phyloP scores from a whole-genome alignment of 1,140 invertebrate genomes.

The Lordiphosa stackelbergi region DNA sequence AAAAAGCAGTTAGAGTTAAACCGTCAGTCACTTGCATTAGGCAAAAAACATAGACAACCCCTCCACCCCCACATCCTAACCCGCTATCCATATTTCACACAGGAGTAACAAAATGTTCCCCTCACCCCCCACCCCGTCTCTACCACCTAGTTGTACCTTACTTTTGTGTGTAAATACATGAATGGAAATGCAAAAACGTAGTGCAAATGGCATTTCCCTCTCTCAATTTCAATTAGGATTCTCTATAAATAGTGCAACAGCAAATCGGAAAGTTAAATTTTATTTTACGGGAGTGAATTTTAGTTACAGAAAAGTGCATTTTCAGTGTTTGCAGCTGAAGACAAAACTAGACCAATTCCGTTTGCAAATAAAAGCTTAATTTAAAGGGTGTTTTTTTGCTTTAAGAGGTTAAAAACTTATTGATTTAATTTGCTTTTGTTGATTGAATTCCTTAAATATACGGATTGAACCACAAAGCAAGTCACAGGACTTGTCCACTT shows the following conservation, averaged over 20 bases:
- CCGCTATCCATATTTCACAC: background rate
- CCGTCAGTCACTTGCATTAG: slow-evolving; percentile 5
- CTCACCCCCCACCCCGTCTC: slow-evolving; percentile 11
- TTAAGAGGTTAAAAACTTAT: too few relatives aligned
- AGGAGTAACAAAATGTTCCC: slow-evolving; percentile 32
- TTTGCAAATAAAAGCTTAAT: too few relatives aligned
- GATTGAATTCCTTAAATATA: too few relatives aligned
- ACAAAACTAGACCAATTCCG: too few relatives aligned
- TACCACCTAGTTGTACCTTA: slow-evolving; percentile 34
- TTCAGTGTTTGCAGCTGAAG: too few relatives aligned
- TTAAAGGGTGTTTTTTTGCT: too few relatives aligned
- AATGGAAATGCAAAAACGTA: slow-evolving; percentile 32
- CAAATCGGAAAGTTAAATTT: slow-evolving; percentile 38
- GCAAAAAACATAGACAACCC: background rate
- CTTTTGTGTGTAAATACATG: slow-evolving; percentile 66
- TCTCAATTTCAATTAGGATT: slow-evolving; percentile 44
- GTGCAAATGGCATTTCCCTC: slow-evolving; percentile 37
- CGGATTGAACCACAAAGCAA: too few relatives aligned
- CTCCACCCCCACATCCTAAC: too few relatives aligned
- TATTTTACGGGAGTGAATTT: slow-evolving; percentile 7
- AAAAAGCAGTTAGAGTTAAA: slow-evolving; percentile 32
- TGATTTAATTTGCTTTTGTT: too few relatives aligned
- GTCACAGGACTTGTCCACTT: too few relatives aligned
- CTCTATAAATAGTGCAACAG: slow-evolving; percentile 27
- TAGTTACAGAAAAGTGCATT: too few relatives aligned